phyloP scores from a whole-genome alignment of 2,888 invertebrate species.

The Lasioglossum lativentre region DNA sequence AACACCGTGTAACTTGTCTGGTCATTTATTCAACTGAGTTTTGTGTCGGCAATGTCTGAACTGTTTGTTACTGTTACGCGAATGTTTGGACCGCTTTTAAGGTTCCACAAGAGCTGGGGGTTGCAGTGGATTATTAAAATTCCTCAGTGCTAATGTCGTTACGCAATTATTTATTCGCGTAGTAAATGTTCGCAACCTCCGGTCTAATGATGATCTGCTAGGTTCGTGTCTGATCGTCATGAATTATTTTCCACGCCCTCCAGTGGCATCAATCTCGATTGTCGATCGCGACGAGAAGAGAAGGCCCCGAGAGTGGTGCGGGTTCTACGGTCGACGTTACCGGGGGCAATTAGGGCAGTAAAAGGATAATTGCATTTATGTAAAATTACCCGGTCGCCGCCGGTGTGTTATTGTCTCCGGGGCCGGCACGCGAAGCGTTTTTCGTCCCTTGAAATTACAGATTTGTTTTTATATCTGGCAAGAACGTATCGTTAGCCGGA shows the following conservation, averaged over 20 bases:
- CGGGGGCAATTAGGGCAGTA: constrained; percentile 56
- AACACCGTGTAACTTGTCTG: not conserved
- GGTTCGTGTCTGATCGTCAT: constrained; percentile 1
- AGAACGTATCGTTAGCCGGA: constrained; percentile 58
- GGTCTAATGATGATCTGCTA: constrained; percentile 17
- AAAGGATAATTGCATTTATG: constrained; percentile 62
- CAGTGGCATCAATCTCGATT: constrained; percentile 6
- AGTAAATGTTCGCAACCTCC: not conserved
- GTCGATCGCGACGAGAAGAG: not conserved
- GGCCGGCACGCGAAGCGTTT: constrained; percentile 63
- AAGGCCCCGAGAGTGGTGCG: not conserved
- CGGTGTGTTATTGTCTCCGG: constrained; percentile 48
- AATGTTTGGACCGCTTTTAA: not conserved
- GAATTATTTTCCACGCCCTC: constrained; percentile 8
- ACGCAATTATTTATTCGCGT: not conserved
- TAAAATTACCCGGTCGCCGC: constrained; percentile 42
- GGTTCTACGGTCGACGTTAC: constrained; percentile 11
- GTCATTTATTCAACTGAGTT: not conserved
- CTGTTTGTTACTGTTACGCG: not conserved
- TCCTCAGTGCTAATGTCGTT: not conserved
- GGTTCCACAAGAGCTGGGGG: not conserved
- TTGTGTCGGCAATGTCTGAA: not conserved
- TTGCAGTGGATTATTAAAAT: not conserved
- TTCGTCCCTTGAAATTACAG: constrained; percentile 60
- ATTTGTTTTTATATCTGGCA: constrained; percentile 67